Conservation (phyloP, 2,888 invertebrate genomes). For the Hyposoter didymator region DNA sequence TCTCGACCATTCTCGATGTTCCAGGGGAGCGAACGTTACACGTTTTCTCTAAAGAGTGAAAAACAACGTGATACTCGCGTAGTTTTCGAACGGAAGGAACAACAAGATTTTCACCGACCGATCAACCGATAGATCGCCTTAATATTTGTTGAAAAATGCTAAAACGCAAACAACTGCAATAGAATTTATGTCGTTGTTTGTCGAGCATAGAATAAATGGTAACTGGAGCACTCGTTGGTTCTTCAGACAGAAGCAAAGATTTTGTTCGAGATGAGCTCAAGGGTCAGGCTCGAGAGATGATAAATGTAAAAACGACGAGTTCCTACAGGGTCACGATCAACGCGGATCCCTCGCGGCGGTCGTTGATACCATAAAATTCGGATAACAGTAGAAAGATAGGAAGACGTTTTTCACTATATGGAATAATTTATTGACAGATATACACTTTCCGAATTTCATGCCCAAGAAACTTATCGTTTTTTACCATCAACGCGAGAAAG, state of each 20-base stretch:
- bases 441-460: conserved; percentile 51
- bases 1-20: no score
- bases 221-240: neutral
- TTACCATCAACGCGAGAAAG: conserved; percentile 16
- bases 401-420: conserved; percentile 45
- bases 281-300: conserved; percentile 31
- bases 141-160: no score
- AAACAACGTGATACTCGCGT: no score
- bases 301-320: neutral
- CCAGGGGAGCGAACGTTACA: no score
- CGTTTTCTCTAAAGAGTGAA: no score
- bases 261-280: neutral
- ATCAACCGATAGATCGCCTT: no score
- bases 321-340: conserved; percentile 7
- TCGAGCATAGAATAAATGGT: neutral
- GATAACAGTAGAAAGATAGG: conserved; percentile 21
- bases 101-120: no score
- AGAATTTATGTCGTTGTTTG: neutral
- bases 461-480: conserved; percentile 18
- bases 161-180: no score
- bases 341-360: neutral
- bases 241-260: neutral
- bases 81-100: no score
- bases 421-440: conserved; percentile 60
- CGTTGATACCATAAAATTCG: conserved; percentile 14